These are phyloP conservation scores for Colletes gigas DNA, from an alignment of 1,140 invertebrate genomes.

Conservation along the genomic window DNA sequence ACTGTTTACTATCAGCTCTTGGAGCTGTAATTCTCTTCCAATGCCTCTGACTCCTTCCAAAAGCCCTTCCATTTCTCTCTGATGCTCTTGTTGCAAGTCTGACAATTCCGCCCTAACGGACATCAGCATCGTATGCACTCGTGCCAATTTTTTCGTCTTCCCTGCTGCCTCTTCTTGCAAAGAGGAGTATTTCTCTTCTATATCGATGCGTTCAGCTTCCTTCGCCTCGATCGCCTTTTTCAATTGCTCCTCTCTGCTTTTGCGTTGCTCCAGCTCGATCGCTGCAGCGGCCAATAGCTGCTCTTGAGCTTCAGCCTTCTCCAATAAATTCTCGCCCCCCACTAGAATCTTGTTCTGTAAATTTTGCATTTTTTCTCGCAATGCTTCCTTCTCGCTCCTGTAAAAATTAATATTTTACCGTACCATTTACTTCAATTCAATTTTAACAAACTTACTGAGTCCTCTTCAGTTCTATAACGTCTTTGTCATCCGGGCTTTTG, in stretches of 20 bases:
- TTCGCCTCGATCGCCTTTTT: conserved; percentile 92
- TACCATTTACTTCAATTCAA: too few relatives aligned
- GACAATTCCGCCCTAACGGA: conserved; percentile 92
- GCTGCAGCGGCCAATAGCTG: conserved; percentile 93
- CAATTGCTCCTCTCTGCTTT: conserved; percentile 91
- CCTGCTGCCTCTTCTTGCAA: conserved; percentile 96
- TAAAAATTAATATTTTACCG: too few relatives aligned
- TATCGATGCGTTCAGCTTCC: conserved; percentile 95
- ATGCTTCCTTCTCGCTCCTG: conserved; percentile 87
- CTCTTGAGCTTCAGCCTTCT: conserved; percentile 98
- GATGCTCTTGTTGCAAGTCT: conserved; percentile 96
- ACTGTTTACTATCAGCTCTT: conserved; percentile 91
- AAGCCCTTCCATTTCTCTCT: conserved; percentile 97
- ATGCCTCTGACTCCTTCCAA: conserved; percentile 95
- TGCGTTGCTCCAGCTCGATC: conserved; percentile 92
- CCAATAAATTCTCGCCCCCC: conserved; percentile 98
- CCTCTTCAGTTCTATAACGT: conserved; percentile 78
- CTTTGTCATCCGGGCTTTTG: conserved; percentile 75
- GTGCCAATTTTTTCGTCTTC: conserved; percentile 96
- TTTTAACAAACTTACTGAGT: conserved; percentile 74
- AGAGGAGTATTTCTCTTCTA: conserved; percentile 97
- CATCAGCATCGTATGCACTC: conserved; percentile 90
- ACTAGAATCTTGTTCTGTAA: conserved; percentile 98
- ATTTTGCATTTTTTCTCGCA: conserved; percentile 93
- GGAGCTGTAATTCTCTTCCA: conserved; percentile 94